Percentiles rank a stretch among this genome's conserved stretches.
These are phyloP conservation scores for Sylvietta virens DNA, from an alignment of 2,113 vertebrate genomes.

Conservation along the genomic window DNA sequence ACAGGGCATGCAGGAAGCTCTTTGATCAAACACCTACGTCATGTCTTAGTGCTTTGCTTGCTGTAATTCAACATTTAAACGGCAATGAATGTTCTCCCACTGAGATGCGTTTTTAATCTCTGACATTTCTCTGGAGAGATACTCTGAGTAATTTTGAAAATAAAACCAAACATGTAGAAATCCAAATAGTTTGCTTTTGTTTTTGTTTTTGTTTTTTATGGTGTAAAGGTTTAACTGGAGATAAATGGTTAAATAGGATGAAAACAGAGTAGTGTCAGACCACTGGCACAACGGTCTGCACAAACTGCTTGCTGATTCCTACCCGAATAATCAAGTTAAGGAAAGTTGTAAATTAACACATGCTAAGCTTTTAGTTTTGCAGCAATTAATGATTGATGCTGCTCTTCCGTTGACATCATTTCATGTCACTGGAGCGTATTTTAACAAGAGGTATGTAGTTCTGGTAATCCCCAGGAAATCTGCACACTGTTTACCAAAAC, in stretches of 20 bases:
- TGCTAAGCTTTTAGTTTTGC: background rate
- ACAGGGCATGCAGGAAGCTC: background rate
- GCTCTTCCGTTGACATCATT: background rate
- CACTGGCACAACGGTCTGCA: background rate
- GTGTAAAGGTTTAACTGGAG: background rate
- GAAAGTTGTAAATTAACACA: background rate
- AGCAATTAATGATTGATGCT: background rate
- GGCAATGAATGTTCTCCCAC: background rate
- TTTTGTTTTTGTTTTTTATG: background rate
- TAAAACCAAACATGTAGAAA: background rate
- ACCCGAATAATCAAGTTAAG: background rate
- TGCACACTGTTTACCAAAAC: background rate
- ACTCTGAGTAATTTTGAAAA: background rate
- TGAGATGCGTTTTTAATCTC: background rate
- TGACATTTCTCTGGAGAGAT: background rate
- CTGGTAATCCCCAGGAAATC: conserved; percentile 38
- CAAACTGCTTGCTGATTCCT: background rate
- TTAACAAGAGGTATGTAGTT: background rate
- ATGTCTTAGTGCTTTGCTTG: background rate
- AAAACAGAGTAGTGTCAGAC: background rate
- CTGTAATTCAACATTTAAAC: background rate
- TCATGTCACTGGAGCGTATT: background rate
- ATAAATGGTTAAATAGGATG: background rate
- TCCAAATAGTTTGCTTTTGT: background rate
- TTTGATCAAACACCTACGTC: background rate